Evolutionary conservation across 2,797 vertebrate species (phyloP), one percentile per base, ranked within the genome.

Genomic region (Euthynnus affinis): DNA sequence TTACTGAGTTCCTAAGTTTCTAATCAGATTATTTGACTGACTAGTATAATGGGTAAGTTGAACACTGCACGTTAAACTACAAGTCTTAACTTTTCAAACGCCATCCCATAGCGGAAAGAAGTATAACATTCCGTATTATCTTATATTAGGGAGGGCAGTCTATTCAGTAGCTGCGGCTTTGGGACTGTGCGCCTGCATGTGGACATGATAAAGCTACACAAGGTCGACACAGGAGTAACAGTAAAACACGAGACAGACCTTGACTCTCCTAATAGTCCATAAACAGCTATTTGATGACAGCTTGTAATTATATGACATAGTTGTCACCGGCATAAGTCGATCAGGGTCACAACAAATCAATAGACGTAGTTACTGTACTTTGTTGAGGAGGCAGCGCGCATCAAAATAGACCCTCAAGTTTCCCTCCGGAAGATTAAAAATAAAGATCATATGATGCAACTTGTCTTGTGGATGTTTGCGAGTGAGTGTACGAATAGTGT

Each of bases 261-360:
- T 15, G 61, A 55, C 82, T 78, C 76, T 65, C 48, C 62, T 86
- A 78, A 91, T 57, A 72, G 82, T 75, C 78, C 77, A 83, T 81
- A 83, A 83, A 81, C 63, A 73, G 73, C 80, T 68, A 79, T 71
- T 89, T 85, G 83, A 76, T 87, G 86, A 76, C 85, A 75, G 72
- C 55, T 22, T 59, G 83, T 84, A 84, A 88, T 83, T 83, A 81
- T 71, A 78, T 68, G 71, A 80, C 87, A 87, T 53, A 63, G 82
- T 68, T 85, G 78, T 91, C 84, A 87, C 76, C 78, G 82, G 78
- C 74, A 70, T 18, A 25, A 89, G 86, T 90, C 84, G 78, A 83
- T 80, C 76, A 46, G 85, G 86, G 85, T 91, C 88, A 90, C 87
- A 87, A 89, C 87, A 88, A 82, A 93, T 94, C 92, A 88, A 94